These are phyloP conservation scores for Hyperoplus lanceolatus DNA, from an alignment of 2,797 vertebrate species.

Conservation along the genomic window DNA sequence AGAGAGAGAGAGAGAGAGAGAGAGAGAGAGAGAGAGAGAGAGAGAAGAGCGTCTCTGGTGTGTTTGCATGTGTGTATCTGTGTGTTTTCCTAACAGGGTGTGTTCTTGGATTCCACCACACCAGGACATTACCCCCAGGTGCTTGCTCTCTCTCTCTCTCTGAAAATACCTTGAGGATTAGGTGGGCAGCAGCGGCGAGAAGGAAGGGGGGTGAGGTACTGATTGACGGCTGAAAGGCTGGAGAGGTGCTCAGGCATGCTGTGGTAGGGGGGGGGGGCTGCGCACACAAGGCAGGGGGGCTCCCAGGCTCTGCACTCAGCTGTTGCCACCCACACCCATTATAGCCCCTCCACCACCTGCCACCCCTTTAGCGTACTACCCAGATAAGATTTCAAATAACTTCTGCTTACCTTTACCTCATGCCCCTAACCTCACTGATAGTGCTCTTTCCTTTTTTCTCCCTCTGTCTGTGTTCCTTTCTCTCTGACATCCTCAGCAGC, in stretches of 20 bases:
- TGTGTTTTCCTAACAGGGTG: constrained; percentile 86
- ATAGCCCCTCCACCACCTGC: constrained; percentile 72
- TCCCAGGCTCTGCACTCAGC: constrained; percentile 73
- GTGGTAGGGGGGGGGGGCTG: constrained; percentile 62
- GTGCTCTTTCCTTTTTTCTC: constrained; percentile 24
- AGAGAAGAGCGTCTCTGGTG: constrained; percentile 59
- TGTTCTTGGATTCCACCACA: constrained; percentile 87
- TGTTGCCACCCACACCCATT: constrained; percentile 84
- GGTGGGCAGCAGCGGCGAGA: constrained; percentile 73
- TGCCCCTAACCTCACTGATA: constrained; percentile 43
- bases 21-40: constrained; percentile 38
- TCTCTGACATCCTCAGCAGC: constrained; percentile 33
- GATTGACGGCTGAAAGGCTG: constrained; percentile 87
- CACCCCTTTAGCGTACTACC: constrained; percentile 59
- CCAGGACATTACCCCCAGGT: constrained; percentile 86
- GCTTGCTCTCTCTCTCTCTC: constrained; percentile 57
- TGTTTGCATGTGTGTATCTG: constrained; percentile 75
- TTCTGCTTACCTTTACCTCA: constrained; percentile 75
- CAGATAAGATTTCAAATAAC: constrained; percentile 83
- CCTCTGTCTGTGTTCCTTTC: constrained; percentile 3
- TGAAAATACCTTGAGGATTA: constrained; percentile 88
- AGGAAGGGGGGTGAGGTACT: constrained; percentile 63
- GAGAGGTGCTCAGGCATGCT: constrained; percentile 86
- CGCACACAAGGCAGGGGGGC: constrained; percentile 59
- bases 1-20: constrained; percentile 11